Evolutionary conservation across 92 coral and sea anemone genomes (phyloP), one percentile per base, ranked within the genome.

Genomic region (Zoanthus sansibaricus): DNA sequence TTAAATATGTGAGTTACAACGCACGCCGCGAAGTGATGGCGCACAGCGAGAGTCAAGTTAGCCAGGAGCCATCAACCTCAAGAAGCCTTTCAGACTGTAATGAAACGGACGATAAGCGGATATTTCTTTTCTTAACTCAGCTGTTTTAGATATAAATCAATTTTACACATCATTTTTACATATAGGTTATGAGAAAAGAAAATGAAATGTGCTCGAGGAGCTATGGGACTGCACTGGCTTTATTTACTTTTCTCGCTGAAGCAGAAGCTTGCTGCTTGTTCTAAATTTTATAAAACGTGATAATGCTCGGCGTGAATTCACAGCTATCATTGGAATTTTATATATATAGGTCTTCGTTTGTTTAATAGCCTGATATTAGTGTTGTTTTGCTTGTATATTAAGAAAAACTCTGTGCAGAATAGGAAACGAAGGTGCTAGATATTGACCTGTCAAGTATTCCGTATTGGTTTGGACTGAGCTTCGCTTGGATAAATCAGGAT

Each of bases 11-110:
- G n/a, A n/a, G n/a, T n/a, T n/a, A n/a, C n/a, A n/a, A n/a, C n/a
- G n/a, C n/a, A n/a, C n/a, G n/a, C n/a, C n/a, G n/a, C 69, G 75
- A 64, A 82, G 25, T 82, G 76, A n/a, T 83, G 87, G 87, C 87
- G 87, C 78, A 70, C 87, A 44, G 76, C 78, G 45, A 67, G 78
- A 78, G 49, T 83, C 87, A 83, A 83, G 87, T 83, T 83, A 46
- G 75, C 87, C 78, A 51, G 78, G 87, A 21, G 42, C 87, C 66
- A 70, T 69, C 77, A 83, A 83, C 78, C 69, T 67, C 78, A 83
- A 83, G 51, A 49, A 67, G 78, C 78, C 87, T 83, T 18, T 83
- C 79, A 49, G 87, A 83, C 71, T 83, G 54, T 47, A 25, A 83
- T 47, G 61, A 83, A 83, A 83, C 79, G 71, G 87, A 49, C 51